These are phyloP conservation scores for Odocoileus hemionus DNA, from an alignment of 2,113 vertebrate genomes.

Conservation along the genomic window DNA sequence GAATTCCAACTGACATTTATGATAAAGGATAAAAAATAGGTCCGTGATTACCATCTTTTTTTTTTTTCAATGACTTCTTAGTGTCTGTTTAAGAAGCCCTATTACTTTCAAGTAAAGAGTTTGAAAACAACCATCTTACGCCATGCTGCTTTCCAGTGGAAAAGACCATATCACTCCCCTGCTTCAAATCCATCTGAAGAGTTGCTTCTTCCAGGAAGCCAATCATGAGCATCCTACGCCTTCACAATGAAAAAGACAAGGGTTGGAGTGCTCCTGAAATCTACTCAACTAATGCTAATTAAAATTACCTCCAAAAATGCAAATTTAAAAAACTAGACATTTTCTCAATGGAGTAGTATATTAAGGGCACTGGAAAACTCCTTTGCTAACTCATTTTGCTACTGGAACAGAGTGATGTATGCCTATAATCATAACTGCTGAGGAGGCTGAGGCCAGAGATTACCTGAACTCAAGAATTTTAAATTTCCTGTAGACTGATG, in stretches of 20 bases:
- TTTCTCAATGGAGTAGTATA: not conserved
- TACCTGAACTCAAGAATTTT: not conserved
- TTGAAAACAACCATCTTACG: conserved; percentile 54
- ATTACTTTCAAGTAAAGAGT: conserved; percentile 28
- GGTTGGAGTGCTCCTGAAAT: conserved; percentile 49
- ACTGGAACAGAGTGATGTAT: not conserved
- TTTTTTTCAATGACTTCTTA: conserved; percentile 23
- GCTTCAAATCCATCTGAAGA: conserved; percentile 59
- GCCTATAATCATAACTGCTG: not conserved
- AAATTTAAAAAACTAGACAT: not conserved
- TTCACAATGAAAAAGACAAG: conserved; percentile 61
- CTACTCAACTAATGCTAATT: conserved; percentile 44
- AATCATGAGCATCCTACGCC: conserved; percentile 58
- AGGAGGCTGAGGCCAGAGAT: not conserved
- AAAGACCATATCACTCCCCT: conserved; percentile 45
- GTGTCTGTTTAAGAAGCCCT: conserved; percentile 26
- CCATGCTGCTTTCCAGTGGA: conserved; percentile 52
- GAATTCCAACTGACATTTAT: not conserved
- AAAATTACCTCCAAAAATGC: conserved; percentile 26
- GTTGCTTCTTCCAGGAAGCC: conserved; percentile 59
- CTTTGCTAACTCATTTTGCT: not conserved
- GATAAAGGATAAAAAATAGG: conserved; percentile 2
- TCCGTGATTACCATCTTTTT: not conserved
- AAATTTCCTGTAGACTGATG: not conserved
- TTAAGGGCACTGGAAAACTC: not conserved